A percentile compares a stretch with the other conserved stretches of the same genome.
Evolutionary conservation across 1,140 invertebrate species (phyloP).

Genomic region (Drosophila parvula): DNA sequence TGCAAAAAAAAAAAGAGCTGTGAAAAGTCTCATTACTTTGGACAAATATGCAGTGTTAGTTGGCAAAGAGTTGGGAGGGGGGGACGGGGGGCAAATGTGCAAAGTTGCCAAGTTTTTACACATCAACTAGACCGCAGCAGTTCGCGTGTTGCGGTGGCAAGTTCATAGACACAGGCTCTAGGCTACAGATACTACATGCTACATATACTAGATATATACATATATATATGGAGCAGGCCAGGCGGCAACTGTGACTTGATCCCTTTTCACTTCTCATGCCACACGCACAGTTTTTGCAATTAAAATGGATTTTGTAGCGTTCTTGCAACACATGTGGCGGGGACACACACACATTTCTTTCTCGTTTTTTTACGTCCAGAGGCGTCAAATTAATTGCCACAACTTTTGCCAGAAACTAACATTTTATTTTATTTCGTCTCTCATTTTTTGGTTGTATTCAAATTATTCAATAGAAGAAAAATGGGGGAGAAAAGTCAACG

Average conservation of each 20-base stretch:
- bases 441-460: neutral
- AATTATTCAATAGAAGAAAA: constrained; percentile 28
- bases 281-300: constrained; percentile 75
- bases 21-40: constrained; percentile 82
- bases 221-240: constrained; percentile 46
- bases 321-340: constrained; percentile 43
- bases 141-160: constrained; percentile 78
- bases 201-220: neutral
- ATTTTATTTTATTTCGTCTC: constrained; percentile 45
- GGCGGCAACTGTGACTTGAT: constrained; percentile 68
- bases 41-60: constrained; percentile 76
- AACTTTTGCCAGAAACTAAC: constrained; percentile 53
- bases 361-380: constrained; percentile 32
- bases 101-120: constrained; percentile 67
- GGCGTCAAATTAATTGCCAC: constrained; percentile 73
- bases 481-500: neutral
- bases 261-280: constrained; percentile 72
- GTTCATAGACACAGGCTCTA: constrained; percentile 61
- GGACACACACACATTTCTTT: constrained; percentile 11
- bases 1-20: constrained; percentile 57
- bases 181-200: constrained; percentile 18
- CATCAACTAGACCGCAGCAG: constrained; percentile 50
- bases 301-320: constrained; percentile 62
- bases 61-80: constrained; percentile 19
- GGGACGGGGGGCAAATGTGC: constrained; percentile 51